Base-by-base conservation (phyloP, 2,888 invertebrate genomes). In the Empis livida region DNA sequence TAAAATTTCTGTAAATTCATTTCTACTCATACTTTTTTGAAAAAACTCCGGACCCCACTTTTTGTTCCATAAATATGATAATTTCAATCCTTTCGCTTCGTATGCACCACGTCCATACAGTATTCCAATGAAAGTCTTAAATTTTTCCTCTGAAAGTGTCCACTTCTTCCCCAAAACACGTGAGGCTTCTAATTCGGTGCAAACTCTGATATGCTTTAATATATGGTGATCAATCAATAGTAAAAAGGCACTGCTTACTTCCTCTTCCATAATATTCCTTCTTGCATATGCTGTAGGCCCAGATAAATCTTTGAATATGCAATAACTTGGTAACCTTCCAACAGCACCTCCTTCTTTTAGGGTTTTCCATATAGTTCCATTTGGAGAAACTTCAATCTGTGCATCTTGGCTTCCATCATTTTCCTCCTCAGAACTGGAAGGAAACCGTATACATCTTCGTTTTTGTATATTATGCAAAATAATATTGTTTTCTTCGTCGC, bases 41-140 rank as follows among this genome's bases (percentile, higher is more conserved):
- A 27, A 27, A 27, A 27, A 27, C 5, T 27, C 2, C 2, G 23
- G 23, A 31, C 48, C 35, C 44, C 44, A 48, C 16, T 44, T 48
- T 44, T 47, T 47, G 40, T 47, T 47, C 47, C 47, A 47, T 40
- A 47, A 40, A 47, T 47, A 47, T 47, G 43, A 44, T 27, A 40
- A 38, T 40, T 23, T 44, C 13, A 37, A 80, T 72, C 89, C 90
- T 90, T 54, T 76, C 74, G 60, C 86, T 79, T 14, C 73, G 68
- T 44, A 77, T 70, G 82, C 80, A 3, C 87, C 88, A 63, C n/a
- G 83, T 82, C 57, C 85, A 84, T 54, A 89, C 68, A 11, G 88
- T 89, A 15, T 89, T 80, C 88, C 89, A 90, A 13, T 90, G 90
- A 32, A 89, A 69, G 10, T 89, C 44, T 48, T 48, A 17, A 48